These are phyloP conservation scores for Micrasema longulum DNA, from an alignment of 1,140 invertebrate species.

Conservation along the genomic window DNA sequence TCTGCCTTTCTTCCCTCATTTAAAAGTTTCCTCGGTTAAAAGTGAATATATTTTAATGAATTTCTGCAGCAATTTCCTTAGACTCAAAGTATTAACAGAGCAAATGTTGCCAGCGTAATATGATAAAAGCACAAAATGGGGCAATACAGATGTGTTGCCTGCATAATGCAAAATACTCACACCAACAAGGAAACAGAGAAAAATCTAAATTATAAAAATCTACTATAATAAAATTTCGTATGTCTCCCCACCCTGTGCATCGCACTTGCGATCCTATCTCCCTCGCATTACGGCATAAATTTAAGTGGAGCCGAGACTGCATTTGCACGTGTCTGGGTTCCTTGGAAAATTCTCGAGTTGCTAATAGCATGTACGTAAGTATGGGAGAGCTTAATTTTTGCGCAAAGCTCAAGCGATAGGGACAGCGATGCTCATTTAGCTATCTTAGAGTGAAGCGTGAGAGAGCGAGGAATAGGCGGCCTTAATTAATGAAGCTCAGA, in stretches of 20 bases:
- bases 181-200: constrained; percentile 41
- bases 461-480: constrained; percentile 59
- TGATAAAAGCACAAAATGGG: constrained; percentile 12
- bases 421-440: constrained; percentile 65
- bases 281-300: constrained; percentile 6
- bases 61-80: neutral
- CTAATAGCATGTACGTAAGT: constrained; percentile 51
- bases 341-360: constrained; percentile 51
- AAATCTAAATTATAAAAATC: constrained; percentile 54
- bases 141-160: neutral
- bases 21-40: too few relatives aligned
- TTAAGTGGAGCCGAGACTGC: neutral
- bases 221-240: constrained; percentile 1
- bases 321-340: constrained; percentile 34
- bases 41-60: constrained; percentile 10
- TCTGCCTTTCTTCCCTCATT: too few relatives aligned
- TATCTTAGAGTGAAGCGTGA: constrained; percentile 61
- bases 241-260: neutral
- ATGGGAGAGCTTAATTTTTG: constrained; percentile 66
- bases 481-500: constrained; percentile 71
- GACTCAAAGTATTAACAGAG: constrained; percentile 10
- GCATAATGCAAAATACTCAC: constrained; percentile 6
- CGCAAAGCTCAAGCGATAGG: constrained; percentile 67
- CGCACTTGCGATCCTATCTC: neutral
- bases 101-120: constrained; percentile 24